These are phyloP conservation scores for Pollimyrus isidori DNA, from an alignment of 2,113 vertebrate species.

Conservation along the genomic window DNA sequence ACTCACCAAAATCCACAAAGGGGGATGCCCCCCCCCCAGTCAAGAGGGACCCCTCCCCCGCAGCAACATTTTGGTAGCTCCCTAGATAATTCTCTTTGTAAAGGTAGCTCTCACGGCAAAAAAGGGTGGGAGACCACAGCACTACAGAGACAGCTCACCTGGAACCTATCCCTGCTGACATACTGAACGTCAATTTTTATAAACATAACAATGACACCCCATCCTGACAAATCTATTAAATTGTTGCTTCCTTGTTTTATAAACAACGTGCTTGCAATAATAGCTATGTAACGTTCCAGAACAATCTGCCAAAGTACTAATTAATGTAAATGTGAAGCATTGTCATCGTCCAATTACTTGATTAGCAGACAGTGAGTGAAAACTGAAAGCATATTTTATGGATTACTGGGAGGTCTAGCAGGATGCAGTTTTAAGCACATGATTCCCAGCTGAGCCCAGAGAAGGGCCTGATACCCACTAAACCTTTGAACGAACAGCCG, in stretches of 20 bases:
- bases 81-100: not conserved
- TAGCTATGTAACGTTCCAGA: not conserved
- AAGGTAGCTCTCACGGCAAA: not conserved
- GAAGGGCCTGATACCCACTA: not conserved
- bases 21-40: not conserved
- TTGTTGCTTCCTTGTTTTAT: not conserved
- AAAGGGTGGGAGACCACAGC: not conserved
- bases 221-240: not conserved
- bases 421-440: not conserved
- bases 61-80: not conserved
- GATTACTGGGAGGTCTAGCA: not conserved
- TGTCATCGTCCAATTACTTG: slow-evolving; percentile 4
- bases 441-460: not conserved
- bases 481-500: not conserved
- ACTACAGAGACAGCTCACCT: not conserved
- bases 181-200: not conserved
- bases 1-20: not conserved
- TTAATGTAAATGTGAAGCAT: not conserved
- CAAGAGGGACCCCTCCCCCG: not conserved
- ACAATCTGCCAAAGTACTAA: slow-evolving; percentile 1
- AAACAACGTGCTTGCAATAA: not conserved
- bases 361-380: slow-evolving; percentile 1
- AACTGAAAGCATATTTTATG: not conserved
- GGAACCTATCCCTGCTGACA: not conserved
- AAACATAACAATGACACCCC: not conserved